These are phyloP conservation scores for Myotis brandtii DNA, from an alignment of 2,113 vertebrate genomes.

Conservation along the genomic window DNA sequence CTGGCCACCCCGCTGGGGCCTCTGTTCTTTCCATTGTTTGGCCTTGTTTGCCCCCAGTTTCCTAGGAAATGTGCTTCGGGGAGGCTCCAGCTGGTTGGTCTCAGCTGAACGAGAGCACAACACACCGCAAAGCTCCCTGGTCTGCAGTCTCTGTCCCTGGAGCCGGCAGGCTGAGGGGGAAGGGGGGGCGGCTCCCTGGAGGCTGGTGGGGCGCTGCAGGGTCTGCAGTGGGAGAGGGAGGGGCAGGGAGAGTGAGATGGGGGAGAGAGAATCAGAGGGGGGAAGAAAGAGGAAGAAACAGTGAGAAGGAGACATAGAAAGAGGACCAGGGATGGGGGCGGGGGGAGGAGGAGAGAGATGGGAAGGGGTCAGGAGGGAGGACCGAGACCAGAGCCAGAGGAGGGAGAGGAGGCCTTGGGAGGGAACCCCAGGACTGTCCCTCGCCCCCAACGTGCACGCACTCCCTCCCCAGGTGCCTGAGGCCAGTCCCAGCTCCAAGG, in stretches of 20 bases:
- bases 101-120: not conserved
- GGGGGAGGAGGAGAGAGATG: rapidly evolving
- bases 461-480: not conserved
- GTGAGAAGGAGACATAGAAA: too few relatives aligned
- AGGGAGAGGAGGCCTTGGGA: not conserved
- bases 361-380: too few relatives aligned
- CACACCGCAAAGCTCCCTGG: not conserved
- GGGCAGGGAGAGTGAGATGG: rapidly evolving
- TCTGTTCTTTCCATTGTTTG: not conserved
- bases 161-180: not conserved
- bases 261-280: not conserved
- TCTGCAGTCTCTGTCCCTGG: not conserved
- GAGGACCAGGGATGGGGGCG: not conserved
- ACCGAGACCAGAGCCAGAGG: rapidly evolving
- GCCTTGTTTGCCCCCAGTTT: not conserved
- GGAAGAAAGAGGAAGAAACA: not conserved
- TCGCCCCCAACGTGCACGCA: too few relatives aligned
- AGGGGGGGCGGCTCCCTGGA: not conserved
- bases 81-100: not conserved
- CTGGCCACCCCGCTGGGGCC: not conserved
- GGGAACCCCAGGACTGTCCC: not conserved
- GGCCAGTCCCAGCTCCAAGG: not conserved
- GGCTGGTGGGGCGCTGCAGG: not conserved
- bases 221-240: not conserved
- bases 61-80: not conserved